Conservation (phyloP, 2,113 vertebrate species). For the Oophaga pumilio region DNA sequence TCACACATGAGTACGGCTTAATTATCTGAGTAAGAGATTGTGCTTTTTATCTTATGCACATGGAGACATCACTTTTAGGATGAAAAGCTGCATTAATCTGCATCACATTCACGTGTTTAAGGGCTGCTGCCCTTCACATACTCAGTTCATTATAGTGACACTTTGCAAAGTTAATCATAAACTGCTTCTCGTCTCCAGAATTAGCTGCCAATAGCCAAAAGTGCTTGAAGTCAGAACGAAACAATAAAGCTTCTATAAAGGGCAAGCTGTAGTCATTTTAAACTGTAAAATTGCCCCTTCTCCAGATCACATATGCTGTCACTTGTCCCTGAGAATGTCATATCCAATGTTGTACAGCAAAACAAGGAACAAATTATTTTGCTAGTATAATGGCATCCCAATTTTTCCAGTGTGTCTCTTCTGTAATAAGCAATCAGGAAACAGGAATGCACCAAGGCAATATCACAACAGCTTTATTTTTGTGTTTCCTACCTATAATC, state of each 20-base stretch:
- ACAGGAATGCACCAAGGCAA: slow-evolving; percentile 4
- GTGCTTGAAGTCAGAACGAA: slow-evolving; percentile 31
- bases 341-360: slow-evolving; percentile 37
- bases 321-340: slow-evolving; percentile 52
- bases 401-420: slow-evolving; percentile 24
- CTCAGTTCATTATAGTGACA: slow-evolving; percentile 36
- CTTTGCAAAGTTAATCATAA: slow-evolving; percentile 45
- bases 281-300: slow-evolving; percentile 47
- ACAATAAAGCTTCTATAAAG: slow-evolving; percentile 46
- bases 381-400: slow-evolving; percentile 37
- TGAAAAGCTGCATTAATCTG: slow-evolving; percentile 51
- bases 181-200: slow-evolving; percentile 31
- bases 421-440: slow-evolving; percentile 41
- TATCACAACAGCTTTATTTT: background rate
- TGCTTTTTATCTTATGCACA: background rate
- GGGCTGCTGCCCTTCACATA: slow-evolving; percentile 31
- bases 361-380: slow-evolving; percentile 43
- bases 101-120: slow-evolving; percentile 57
- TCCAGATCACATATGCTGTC: slow-evolving; percentile 37
- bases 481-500: slow-evolving; percentile 22
- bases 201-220: slow-evolving; percentile 41
- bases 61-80: background rate
- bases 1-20: background rate
- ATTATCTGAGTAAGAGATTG: background rate
- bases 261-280: slow-evolving; percentile 35